Base-by-base conservation (phyloP, 2,113 vertebrate species). In the Pluvianellus socialis region DNA sequence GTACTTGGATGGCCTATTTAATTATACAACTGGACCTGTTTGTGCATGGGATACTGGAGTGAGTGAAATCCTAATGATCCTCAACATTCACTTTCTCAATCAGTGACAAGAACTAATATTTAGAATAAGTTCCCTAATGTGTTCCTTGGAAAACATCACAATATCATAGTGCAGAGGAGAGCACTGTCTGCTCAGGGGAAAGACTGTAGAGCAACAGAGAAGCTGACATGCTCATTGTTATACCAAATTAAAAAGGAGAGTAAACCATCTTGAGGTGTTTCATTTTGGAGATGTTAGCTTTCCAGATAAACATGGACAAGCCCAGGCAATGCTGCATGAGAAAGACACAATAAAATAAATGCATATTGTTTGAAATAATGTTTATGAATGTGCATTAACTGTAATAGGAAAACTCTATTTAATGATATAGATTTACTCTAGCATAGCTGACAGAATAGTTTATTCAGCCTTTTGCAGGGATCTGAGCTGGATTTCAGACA, bases 1-100 rank as follows among this genome's bases (percentile, higher is more conserved):
- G 97, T 93, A 62, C 95, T 98, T 94, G 82, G 89, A 97, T 94
- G 96, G 81, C 97, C 97, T 97, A 88, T 92, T 98, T 98, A 95
- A 96, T 96, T 96, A 95, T 19, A 96, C 88, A 94, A 92, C 73
- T 96, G 67, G 90, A 92, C 76, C 52, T 92, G 50, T 85, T 88
- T 94, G 70, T 89, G 80, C 81, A 79, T 45, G 83, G 94, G 94
- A 92, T 91, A 49, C 47, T 66, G 73, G 73, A 89, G 73, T 77
- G 82, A 79, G 71, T 75, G 56, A 93, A 88, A 91, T 85, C 90
- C 79, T 91, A 90, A 86, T 4, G 19, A 81, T 82, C 50, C 44
- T 82, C 40, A 91, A 38, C 23, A 42, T 30, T 65, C 18, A 42
- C 65, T 76, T 95, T 63, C 50, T 66, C 35, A 67, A 12, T 42